Conservation (phyloP, 2,797 vertebrate genomes). For the Myotis pilosus region DNA sequence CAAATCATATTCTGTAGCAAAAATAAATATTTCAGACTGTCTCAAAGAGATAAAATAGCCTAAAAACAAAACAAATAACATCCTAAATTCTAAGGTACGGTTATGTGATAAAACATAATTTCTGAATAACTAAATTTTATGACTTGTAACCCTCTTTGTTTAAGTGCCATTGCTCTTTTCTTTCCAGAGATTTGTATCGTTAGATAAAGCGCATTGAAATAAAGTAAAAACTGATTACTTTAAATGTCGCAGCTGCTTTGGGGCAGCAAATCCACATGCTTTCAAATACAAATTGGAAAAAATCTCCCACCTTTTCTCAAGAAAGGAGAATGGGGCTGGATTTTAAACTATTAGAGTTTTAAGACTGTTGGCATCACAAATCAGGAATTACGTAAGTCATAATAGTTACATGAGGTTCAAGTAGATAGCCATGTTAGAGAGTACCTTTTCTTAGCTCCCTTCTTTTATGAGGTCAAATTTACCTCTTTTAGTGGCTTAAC, state of each 20-base stretch:
- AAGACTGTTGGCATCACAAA: background rate
- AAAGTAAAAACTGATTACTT: constrained; percentile 42
- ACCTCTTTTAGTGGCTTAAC: background rate
- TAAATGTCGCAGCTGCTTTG: background rate
- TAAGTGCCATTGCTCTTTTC: constrained; percentile 41
- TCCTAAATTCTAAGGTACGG: constrained; percentile 29
- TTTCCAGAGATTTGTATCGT: constrained; percentile 58
- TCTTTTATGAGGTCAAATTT: background rate
- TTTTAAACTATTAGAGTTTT: background rate
- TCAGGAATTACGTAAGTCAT: background rate
- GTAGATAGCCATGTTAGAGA: background rate
- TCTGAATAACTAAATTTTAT: constrained; percentile 19
- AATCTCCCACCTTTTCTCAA: background rate
- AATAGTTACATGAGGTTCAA: background rate
- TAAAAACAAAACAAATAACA: constrained; percentile 55
- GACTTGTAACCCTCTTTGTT: constrained; percentile 57
- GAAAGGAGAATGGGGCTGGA: background rate
- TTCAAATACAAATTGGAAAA: background rate
- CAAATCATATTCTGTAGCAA: background rate
- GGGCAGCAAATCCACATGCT: background rate
- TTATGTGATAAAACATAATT: constrained; percentile 59
- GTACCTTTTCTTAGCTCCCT: background rate
- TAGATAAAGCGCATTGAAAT: constrained; percentile 52
- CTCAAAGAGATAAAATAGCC: constrained; percentile 58
- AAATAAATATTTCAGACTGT: constrained; percentile 65